Base-by-base conservation (phyloP, 1,140 invertebrate genomes). In the Pinna nobilis region DNA sequence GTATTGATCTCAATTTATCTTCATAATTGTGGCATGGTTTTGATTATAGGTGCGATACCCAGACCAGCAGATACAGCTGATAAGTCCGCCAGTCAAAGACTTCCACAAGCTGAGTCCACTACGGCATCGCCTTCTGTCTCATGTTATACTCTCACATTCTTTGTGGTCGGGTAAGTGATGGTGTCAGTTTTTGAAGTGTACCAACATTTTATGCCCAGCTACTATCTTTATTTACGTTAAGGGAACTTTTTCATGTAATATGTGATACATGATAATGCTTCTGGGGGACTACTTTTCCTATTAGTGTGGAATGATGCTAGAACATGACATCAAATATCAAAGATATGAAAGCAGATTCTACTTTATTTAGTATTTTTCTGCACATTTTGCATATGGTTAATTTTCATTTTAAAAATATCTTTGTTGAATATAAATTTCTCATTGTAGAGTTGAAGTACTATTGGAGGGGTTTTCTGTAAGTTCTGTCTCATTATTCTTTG, bases 61-160 rank as follows among this genome's bases (percentile, higher is more conserved):
- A 3, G 97, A 98, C 91, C 94, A 96, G 84, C 93, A 94, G 83
- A 92, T 93, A 25, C 95, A 97, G 86, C 90, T 97, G 39, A 91
- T 96, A 33, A 90, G 95, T 67, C 96, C 96, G 0, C 91, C 93
- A 71, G 90, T 92, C 20, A 91, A 75, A 63, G 90, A 91, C 76
- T 90, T 91, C 74, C 79, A 89, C 49, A 77, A 84, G 28, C 77
- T 87, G 30, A 77, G 72, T 15, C 76, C 71, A 50, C 74, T 86
- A 18, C 93, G 94, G 83, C 93, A 96, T 75, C 91, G 95, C 53
- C 89, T 98, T 11, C 90, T 95, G 28, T 96, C 96, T 1, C 95
- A 94, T 18, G 94, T 97, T 7, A 88, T 97, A 25, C 90, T 98
- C 3, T 97, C 96, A 0, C 96, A 98, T 88, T 94, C 94, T 55